Evolutionary conservation across 2,113 vertebrate species (phyloP), one percentile per base, ranked within the genome.

Genomic region (Thamnophis sirtalis): DNA sequence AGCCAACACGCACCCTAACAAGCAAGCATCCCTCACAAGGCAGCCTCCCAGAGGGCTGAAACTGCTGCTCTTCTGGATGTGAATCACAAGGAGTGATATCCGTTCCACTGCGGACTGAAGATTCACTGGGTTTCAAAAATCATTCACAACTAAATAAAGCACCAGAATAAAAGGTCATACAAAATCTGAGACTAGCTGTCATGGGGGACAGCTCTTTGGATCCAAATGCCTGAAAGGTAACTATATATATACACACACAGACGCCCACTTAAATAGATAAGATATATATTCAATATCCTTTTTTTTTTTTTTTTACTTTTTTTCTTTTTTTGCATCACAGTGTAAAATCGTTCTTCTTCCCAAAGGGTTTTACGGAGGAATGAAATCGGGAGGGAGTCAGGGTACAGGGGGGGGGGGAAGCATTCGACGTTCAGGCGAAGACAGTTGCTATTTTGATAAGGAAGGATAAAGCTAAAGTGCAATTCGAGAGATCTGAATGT

Each of bases 401-500:
- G 24, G 9, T 26, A 60, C 8, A 6, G 55, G 9, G 54, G 54
- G 4, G 50, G n/a, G 2, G 49, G 26, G 24, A 54, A 58, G 86
- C 91, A 48, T 0, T 28, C 9, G 86, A 94, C 84, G 5, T 49
- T 51, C 92, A 94, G 38, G 86, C 56, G 7, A 1, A 4, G 94
- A 95, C 91, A 93, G 93, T 93, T 94, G 93, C 95, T 93, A 92
- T 92, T 92, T 80, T 89, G 5, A 50, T 91, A 95, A 43, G 63
- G 93, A 95, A 88, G 92, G 21, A 86, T 24, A 86, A 93, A 93
- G 94, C 88, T 97, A 97, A 97, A 97, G 97, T 97, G 97, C 97
- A 96, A 94, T 94, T 94, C 2, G 95, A 96, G 95, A 96, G 90
- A 86, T 94, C 86, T 94, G 94, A 95, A 96, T 96, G 97, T 95